These are phyloP conservation scores for Serrognathus titanus DNA, from an alignment of 2,888 invertebrate genomes.

Conservation along the genomic window DNA sequence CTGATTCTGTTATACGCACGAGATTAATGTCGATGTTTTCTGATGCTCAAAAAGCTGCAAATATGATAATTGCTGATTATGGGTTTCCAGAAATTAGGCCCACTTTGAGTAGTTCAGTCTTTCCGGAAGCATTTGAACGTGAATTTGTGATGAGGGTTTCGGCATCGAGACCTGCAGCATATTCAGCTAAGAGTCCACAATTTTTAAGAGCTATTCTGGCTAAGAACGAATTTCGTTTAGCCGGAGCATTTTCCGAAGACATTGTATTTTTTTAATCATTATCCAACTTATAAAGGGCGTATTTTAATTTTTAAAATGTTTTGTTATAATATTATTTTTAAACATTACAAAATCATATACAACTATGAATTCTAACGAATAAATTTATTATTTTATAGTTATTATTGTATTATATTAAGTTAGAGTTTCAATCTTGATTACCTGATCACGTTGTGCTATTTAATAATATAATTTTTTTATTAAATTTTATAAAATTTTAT, in stretches of 20 bases:
- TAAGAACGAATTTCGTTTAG: slow-evolving; percentile 66
- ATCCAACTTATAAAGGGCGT: not conserved
- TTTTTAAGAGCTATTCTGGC: slow-evolving; percentile 67
- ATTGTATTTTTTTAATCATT: slow-evolving; percentile 60
- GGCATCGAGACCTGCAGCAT: slow-evolving; percentile 58
- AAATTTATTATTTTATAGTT: too few relatives aligned
- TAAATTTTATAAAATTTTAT: too few relatives aligned
- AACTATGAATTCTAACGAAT: too few relatives aligned
- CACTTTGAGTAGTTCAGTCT: slow-evolving; percentile 41
- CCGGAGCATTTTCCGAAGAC: slow-evolving; percentile 78
- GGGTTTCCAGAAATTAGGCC: slow-evolving; percentile 32
- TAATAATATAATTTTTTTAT: too few relatives aligned
- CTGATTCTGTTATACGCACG: slow-evolving; percentile 54
- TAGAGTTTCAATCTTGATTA: too few relatives aligned
- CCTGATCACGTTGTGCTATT: too few relatives aligned
- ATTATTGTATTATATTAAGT: too few relatives aligned
- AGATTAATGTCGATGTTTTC: slow-evolving; percentile 58
- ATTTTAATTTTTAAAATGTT: too few relatives aligned
- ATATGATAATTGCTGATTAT: slow-evolving; percentile 35
- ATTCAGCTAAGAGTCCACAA: slow-evolving; percentile 62
- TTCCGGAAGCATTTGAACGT: slow-evolving; percentile 57
- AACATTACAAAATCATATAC: too few relatives aligned
- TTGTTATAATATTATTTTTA: too few relatives aligned
- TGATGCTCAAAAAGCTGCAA: slow-evolving; percentile 55
- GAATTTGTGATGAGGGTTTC: slow-evolving; percentile 64